Evolutionary conservation across 2,797 vertebrate species (phyloP).

Genomic region (Leptodactylus fallax): DNA sequence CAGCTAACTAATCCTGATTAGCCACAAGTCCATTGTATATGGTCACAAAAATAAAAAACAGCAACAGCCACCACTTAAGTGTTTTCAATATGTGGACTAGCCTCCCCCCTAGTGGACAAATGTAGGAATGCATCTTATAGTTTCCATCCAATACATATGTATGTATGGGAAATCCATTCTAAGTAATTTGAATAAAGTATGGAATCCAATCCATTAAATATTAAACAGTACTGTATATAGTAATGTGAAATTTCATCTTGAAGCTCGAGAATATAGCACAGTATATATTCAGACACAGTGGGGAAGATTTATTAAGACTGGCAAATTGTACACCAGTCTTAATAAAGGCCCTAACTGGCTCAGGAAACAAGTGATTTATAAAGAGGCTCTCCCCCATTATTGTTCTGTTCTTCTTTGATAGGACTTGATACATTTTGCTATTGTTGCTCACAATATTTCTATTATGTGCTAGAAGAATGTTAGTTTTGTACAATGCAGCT

Average conservation of each 20-base stretch:
- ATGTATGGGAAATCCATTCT: neutral
- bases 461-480: too few relatives aligned
- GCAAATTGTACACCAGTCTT: too few relatives aligned
- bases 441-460: neutral
- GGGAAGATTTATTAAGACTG: too few relatives aligned
- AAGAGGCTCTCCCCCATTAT: too few relatives aligned
- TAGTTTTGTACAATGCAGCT: too few relatives aligned
- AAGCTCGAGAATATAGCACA: neutral
- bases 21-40: neutral
- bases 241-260: neutral
- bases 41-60: neutral
- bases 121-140: too few relatives aligned
- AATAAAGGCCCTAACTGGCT: too few relatives aligned
- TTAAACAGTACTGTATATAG: too few relatives aligned
- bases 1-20: neutral
- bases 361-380: too few relatives aligned
- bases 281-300: neutral
- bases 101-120: conserved; percentile 44
- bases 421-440: too few relatives aligned
- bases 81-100: neutral
- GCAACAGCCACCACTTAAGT: neutral
- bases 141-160: neutral
- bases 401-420: too few relatives aligned
- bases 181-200: neutral
- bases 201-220: neutral